Evolutionary conservation across 1,140 invertebrate genomes (phyloP), one percentile per base, ranked within the genome.

Genomic region (Drosophila sucinea): DNA sequence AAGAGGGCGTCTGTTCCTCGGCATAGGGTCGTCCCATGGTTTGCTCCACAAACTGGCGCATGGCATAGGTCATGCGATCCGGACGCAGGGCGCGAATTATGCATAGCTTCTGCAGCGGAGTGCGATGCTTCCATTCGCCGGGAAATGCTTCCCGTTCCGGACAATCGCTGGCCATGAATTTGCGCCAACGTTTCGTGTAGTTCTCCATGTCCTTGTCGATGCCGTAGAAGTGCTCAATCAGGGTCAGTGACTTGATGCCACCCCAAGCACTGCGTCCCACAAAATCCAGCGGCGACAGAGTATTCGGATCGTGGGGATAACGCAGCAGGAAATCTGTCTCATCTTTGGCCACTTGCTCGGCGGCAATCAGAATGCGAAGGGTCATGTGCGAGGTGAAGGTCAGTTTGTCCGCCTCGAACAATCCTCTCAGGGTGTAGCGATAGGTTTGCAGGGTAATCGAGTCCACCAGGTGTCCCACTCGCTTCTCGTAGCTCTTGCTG

Each of bases 81-180:
- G 97, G 96, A 71, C 98, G 93, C 27, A 99, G 92, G 4, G 97
- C 97, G 65, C 98, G 93, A 94, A 99, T 95, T 86, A 99, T 98
- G 91, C 98, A 98, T 1, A 99, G 93, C 86, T 96, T 95, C 90
- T 99, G 98, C 4, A 99, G 92, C 0, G 96, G 94, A 0, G 95
- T 94, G 92, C 98, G 98, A 85, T 97, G 97, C 91, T 99, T 99
- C 98, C 98, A 99, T 81, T 99, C 98, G 71, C 98, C 97, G 0
- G 98, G 98, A 74, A 98, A 95, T 92, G 98, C 98, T 90, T 99
- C 98, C 89, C 96, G 95, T 92, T 99, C 98, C 0, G 98, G 98
- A 44, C 94, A 95, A 92, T 99, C 98, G 56, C 96, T 96, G 79
- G 98, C 97, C 4, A 98, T 95, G 85, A 98, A 98, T 87, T 98